Evolutionary conservation across 2,797 vertebrate species (phyloP), one percentile per base, ranked within the genome.

Genomic region (Argyrosomus regius): DNA sequence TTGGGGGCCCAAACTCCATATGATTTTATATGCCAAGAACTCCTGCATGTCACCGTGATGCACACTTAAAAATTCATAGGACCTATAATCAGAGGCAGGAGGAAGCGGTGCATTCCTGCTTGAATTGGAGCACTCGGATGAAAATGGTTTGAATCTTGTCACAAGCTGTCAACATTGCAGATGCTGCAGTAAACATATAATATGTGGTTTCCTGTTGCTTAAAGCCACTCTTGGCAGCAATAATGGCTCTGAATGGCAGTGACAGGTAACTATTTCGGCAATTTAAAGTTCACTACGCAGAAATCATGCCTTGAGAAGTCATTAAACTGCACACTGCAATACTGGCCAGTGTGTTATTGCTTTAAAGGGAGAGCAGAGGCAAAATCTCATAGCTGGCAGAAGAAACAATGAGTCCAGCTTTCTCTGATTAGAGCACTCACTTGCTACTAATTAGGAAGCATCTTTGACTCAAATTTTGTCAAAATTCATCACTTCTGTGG

Each of bases 11-110:
- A 82, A 80, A 65, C 12, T 80, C 68, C 24, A 41, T 65, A 53
- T 24, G 58, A 79, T 72, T 91, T 84, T 53, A 79, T 70, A 62
- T 73, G 76, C 65, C 66, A 82, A 50, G 67, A 84, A 69, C 22
- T 58, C 65, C 66, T 79, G 48, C 56, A 72, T 82, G 80, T 81
- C 70, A 60, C 75, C 43, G 72, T 13, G 41, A 78, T 62, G 49
- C 70, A 81, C 46, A 64, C 65, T 87, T 54, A 85, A 43, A 86
- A 77, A 86, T 58, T 74, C 65, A 74, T 52, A 68, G 70, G 50
- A 48, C 16, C 11, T 59, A 14, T 45, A 63, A 62, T 84, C 56
- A 64, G 48, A 63, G 35, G 52, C 41, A 65, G 2, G 48, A 39
- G 26, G 26, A 41, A 69, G 49, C 74, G 46, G 57, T 80, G 57